Evolutionary conservation across 2,888 invertebrate genomes (phyloP), one percentile per base, ranked within the genome.

Genomic region (Ceratothoa steindachneri): DNA sequence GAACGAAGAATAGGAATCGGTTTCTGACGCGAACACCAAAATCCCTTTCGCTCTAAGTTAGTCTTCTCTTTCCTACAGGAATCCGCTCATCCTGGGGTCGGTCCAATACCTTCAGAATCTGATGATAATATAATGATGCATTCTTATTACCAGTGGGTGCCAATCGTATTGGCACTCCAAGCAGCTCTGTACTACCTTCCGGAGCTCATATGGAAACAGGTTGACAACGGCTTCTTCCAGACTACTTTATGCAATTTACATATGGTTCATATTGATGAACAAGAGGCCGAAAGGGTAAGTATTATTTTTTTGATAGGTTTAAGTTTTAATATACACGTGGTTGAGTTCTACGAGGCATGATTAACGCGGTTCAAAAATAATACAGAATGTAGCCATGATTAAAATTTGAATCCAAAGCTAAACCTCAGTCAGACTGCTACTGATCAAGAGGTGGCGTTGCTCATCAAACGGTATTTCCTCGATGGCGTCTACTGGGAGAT

Each of bases 61-160:
- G n/a, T n/a, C n/a, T n/a, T 69, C 19, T 12, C 52, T 30, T n/a
- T 12, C 3, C 24, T 51, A 19, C 70, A 67, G 64, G 30, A 51
- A 55, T 24, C 71, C 2, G 64, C 78, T 1, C 78, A 78, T 30
- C 75, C 75, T 27, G 78, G 78, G 2, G 71, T 78, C 15, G 78
- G 78, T 9, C 78, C 78, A 22, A 22, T 66, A 29, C 70, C 70
- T 4, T 15, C 22, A 53, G 60, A 51, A 28, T 29, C 30, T 9
- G 64, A 64, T 0, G 77, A 75, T 30, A 29, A n/a, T 1, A 19
- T 69, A 86, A 90, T 80, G 90, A 91, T 81, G 90, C 95, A 95
- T 83, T 90, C 93, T 74, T 95, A 95, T 85, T 95, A 95, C 84
- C 95, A 95, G 85, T 95, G 95, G 95, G 94, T 95, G 82, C 94